A percentile compares a stretch with the other conserved stretches of the same genome.
phyloP scores from a whole-genome alignment of 92 coral and sea anemone genomes.

The Siderastrea radians region DNA sequence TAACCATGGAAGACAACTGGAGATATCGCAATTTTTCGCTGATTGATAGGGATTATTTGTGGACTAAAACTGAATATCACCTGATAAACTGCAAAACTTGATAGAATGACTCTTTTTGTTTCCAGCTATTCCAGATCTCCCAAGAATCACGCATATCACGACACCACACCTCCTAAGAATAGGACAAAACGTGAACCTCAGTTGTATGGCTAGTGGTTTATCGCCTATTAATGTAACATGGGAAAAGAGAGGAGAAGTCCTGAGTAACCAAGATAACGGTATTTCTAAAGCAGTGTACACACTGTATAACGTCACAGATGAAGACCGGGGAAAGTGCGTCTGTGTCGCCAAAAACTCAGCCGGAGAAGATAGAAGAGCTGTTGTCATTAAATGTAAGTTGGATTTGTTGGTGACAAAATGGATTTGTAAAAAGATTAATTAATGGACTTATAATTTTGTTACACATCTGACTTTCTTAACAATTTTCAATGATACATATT shows the following conservation, averaged over 20 bases:
- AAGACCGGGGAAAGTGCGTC: constrained; percentile 26
- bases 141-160: constrained; percentile 19
- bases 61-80: too few species aligned
- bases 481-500: too few species aligned
- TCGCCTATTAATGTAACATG: constrained; percentile 18
- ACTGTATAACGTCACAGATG: background rate
- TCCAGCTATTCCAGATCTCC: constrained; percentile 19
- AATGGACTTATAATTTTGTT: too few species aligned
- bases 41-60: too few species aligned
- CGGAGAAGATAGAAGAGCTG: constrained; percentile 12
- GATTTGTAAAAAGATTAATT: too few species aligned
- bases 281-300: background rate
- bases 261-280: background rate
- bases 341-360: constrained; percentile 19
- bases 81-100: too few species aligned
- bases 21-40: too few species aligned
- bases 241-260: background rate
- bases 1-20: too few species aligned
- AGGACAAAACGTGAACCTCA: constrained; percentile 33
- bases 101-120: constrained; percentile 4
- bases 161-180: constrained; percentile 1
- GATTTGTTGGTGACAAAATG: background rate
- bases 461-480: too few species aligned
- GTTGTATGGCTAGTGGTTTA: constrained; percentile 3
- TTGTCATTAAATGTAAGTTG: constrained; percentile 3